Evolutionary conservation across 2,797 vertebrate species (phyloP), one percentile per base, ranked within the genome.

Genomic region (Pempheris klunzingeri): DNA sequence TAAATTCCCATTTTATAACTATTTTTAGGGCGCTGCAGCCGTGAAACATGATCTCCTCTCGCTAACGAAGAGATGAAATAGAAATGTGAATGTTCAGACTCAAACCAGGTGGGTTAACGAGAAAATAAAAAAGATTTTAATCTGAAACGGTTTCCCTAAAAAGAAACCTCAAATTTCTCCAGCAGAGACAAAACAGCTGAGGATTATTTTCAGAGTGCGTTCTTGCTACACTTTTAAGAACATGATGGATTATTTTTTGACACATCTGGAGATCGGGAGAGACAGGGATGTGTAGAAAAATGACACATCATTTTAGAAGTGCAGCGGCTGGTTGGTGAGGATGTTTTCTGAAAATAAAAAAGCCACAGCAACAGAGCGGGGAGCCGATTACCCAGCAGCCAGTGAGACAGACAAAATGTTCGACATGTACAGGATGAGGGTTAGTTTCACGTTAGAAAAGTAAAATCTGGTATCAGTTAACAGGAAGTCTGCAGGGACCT

Each of bases 301-400:
- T 59, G 4, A 82, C 78, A 17, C 70, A 55, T 90, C 63, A 39
- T 61, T 47, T 53, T 67, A 53, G 71, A 59, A 79, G 84, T 76
- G 83, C 80, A 85, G 80, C 65, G 69, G 78, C 73, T 50, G 53
- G 46, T 65, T 57, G 57, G 81, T 84, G 74, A 84, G 78, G 82
- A 85, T 78, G 82, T 82, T 74, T 62, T 71, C 74, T 80, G 46
- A 71, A 61, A 71, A n/a, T n/a, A 22, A 72, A 70, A 61, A 82
- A 47, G 34, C 75, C 62, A 77, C 47, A 26, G 59, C 58, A 61
- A 84, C 71, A 66, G 60, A 69, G 82, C 41, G 7, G 38, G 79
- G 60, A 47, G 78, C 72, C 13, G 50, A 82, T 81, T 73, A 85
- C 85, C 81, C 82, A 81, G 82, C 85, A 88, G 87, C 87, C 87